Percentiles rank a stretch among this genome's conserved stretches.
These are phyloP conservation scores for Cataglyphis hispanica DNA, from an alignment of 1,140 invertebrate species.

Conservation along the genomic window DNA sequence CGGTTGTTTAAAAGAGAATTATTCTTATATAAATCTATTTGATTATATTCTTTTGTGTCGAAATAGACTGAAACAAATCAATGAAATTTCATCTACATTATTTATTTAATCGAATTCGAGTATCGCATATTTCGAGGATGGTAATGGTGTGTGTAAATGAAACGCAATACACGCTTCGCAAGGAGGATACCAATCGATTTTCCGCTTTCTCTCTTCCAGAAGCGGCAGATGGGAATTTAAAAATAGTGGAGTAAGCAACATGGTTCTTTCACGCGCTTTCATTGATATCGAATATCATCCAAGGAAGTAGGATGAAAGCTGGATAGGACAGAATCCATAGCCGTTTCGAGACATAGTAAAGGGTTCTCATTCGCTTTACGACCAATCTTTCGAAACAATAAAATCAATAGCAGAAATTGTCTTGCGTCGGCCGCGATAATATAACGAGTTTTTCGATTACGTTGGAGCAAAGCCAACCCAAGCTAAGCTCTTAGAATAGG, in stretches of 20 bases:
- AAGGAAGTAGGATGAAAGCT: conserved; percentile 9
- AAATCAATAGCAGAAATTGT: conserved; percentile 54
- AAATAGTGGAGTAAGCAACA: conserved; percentile 3
- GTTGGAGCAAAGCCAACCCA: neutral
- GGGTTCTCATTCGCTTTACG: conserved; percentile 46
- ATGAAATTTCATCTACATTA: neutral
- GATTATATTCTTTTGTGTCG: neutral
- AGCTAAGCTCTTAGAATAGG: neutral
- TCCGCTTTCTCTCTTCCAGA: neutral
- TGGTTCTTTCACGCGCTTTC: conserved; percentile 5
- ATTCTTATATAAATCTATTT: neutral
- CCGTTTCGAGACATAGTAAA: conserved; percentile 44
- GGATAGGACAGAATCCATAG: neutral
- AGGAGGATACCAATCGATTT: neutral
- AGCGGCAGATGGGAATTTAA: conserved; percentile 31
- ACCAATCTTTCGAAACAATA: conserved; percentile 59
- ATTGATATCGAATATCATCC: conserved; percentile 38
- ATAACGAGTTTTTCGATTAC: conserved; percentile 29
- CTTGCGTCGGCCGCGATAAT: conserved; percentile 57
- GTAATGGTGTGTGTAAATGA: conserved; percentile 11
- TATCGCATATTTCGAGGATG: neutral
- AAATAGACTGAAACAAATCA: conserved; percentile 10
- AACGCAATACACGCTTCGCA: conserved; percentile 1
- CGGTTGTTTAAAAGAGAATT: neutral
- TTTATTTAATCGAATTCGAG: conserved; percentile 19